Base-by-base conservation (phyloP, 2,113 vertebrate species). In the Urocitellus parryii region DNA sequence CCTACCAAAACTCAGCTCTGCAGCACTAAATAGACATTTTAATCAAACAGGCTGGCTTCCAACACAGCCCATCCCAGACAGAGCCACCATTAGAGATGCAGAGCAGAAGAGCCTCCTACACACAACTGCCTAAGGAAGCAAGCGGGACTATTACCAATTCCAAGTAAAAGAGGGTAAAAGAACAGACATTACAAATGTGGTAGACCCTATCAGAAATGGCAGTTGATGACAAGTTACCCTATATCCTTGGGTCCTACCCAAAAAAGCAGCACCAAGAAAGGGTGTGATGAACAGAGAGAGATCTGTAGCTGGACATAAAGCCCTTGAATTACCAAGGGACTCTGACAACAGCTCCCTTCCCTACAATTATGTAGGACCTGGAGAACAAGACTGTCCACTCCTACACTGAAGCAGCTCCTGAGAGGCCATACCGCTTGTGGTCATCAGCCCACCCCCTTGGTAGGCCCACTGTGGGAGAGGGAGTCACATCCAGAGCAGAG, bases 251-350 rank as follows among this genome's bases (percentile, higher is more conserved):
- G 96, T 91, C 97, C 96, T 82, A 95, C 92, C 92, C 84, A 94
- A 82, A 90, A 90, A 96, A 93, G 97, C 97, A 97, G 97, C 97
- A 97, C 97, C 97, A 96, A 96, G 90, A 97, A 96, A 97, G 92
- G 85, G 93, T 91, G 67, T 51, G 91, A 94, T 79, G 89, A 96
- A 82, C 95, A 96, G 88, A 95, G 88, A 92, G 85, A 95, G 81
- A 96, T 68, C 91, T 68, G 82, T 65, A 70, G 92, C 95, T 94
- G 85, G 90, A 65, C 25, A 39, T 5, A 51, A 73, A 67, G 76
- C 88, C 97, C 97, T 48, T 76, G 94, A 97, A 96, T 95, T 83
- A 96, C 63, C 97, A 95, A 96, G 94, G 93, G 89, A 70, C 81
- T 79, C 56, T 65, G 72, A 94, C 61, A 51, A 68, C 85, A 56